Evolutionary conservation across 2,888 invertebrate species (phyloP).

Genomic region (Cephus spinipes): DNA sequence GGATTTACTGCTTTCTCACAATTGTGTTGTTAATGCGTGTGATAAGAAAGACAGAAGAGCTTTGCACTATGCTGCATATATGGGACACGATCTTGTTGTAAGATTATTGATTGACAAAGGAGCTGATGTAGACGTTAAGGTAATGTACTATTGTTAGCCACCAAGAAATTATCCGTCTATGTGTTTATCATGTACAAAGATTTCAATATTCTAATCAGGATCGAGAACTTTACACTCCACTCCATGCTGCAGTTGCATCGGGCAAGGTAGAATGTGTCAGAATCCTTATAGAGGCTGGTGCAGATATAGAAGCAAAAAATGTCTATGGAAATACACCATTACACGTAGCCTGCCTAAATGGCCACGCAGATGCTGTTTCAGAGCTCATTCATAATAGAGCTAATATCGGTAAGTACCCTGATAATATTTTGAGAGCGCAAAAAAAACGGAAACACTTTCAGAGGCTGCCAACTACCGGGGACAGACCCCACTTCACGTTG

Average conservation of each 20-base stretch:
- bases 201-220: constrained; percentile 36
- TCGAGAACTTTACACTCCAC: constrained; percentile 70
- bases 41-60: constrained; percentile 74
- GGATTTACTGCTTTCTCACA: constrained; percentile 68
- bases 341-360: constrained; percentile 74
- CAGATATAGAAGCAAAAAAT: constrained; percentile 72
- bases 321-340: constrained; percentile 72
- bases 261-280: constrained; percentile 67
- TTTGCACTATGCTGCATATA: constrained; percentile 74
- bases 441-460: constrained; percentile 18
- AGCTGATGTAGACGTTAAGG: constrained; percentile 69
- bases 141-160: constrained; percentile 51
- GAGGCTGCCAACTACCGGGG: constrained; percentile 71
- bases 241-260: constrained; percentile 73
- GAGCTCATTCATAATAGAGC: constrained; percentile 69
- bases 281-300: constrained; percentile 68
- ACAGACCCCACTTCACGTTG: constrained; percentile 73
- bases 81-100: constrained; percentile 69
- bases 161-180: not conserved
- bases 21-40: constrained; percentile 72
- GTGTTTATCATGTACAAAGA: not conserved
- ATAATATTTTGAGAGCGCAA: not conserved
- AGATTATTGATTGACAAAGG: constrained; percentile 65
- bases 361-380: constrained; percentile 70
- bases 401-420: constrained; percentile 61